phyloP scores from a whole-genome alignment of 2,888 invertebrate genomes.

The Drosophila sordidula region DNA sequence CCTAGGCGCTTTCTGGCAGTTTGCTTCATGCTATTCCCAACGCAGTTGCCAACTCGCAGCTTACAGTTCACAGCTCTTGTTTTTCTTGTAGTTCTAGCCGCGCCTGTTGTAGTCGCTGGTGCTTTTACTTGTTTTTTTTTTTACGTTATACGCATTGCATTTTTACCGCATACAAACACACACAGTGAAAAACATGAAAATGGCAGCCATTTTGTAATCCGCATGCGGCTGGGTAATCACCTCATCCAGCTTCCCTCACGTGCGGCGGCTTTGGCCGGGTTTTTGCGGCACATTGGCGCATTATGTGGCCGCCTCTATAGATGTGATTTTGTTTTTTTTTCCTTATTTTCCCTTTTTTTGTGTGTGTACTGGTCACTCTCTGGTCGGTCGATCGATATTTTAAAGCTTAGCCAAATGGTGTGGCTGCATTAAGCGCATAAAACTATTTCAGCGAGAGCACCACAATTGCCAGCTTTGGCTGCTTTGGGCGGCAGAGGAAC shows the following conservation, averaged over 20 bases:
- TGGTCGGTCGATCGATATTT: slow-evolving; percentile 71
- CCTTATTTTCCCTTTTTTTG: slow-evolving; percentile 11
- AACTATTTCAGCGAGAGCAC: slow-evolving; percentile 32
- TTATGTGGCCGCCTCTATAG: slow-evolving; percentile 54
- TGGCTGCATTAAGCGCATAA: slow-evolving; percentile 38
- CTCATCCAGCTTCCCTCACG: slow-evolving; percentile 59
- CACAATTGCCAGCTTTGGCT: slow-evolving; percentile 46
- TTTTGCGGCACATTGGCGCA: slow-evolving; percentile 70
- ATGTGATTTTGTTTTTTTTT: slow-evolving; percentile 51
- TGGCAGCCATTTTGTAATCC: slow-evolving; percentile 80
- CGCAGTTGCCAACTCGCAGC: slow-evolving; percentile 2
- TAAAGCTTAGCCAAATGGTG: slow-evolving; percentile 72
- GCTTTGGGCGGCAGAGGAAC: slow-evolving; percentile 9
- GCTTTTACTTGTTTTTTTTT: slow-evolving; percentile 26
- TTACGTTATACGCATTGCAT: slow-evolving; percentile 59
- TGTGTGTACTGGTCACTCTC: slow-evolving; percentile 12
- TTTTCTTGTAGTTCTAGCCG: slow-evolving; percentile 31
- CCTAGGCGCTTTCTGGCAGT: slow-evolving; percentile 54
- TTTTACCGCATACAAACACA: slow-evolving; percentile 57
- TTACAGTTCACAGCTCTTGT: slow-evolving; percentile 27
- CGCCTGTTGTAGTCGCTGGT: slow-evolving; percentile 12
- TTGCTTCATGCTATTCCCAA: slow-evolving; percentile 28
- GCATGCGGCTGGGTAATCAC: slow-evolving; percentile 79
- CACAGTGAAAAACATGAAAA: slow-evolving; percentile 56
- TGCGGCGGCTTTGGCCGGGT: slow-evolving; percentile 68